Evolutionary conservation across 2,113 vertebrate genomes (phyloP), one percentile per base, ranked within the genome.

Genomic region (Mesitornis unicolor): DNA sequence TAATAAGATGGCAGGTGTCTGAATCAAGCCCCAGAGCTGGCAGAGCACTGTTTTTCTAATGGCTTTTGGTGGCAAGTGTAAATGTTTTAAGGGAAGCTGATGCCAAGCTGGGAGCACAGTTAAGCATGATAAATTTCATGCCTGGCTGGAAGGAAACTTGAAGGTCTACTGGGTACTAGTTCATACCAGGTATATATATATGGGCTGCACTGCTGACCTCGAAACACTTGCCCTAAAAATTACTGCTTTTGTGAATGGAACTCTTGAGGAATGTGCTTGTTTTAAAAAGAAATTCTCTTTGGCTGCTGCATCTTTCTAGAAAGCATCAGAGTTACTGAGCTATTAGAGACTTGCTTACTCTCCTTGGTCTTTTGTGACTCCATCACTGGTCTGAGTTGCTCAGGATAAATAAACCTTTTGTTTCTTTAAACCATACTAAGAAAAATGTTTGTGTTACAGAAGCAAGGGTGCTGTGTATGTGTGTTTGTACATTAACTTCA

Each of bases 21-120:
- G 97, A 97, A 98, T 97, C 92, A 87, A 98, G 96, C 98, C 98
- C 97, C 95, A 87, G 98, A 98, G 97, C 94, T 97, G 88, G 87
- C 77, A 95, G 95, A 98, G 90, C 95, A 92, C 94, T 82, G 90
- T 91, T 97, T 97, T 93, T 77, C 85, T 98, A 98, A 98, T 98
- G 97, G 98, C 98, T 98, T 98, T 98, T 98, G 97, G 97, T 97
- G 97, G 97, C 93, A 71, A 97, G 95, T 97, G 97, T 97, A 98
- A 98, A 98, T 97, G 97, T 98, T 98, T 98, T 97, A 95, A 96
- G 96, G 87, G 91, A 96, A 96, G 92, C 86, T 50, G 78, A 95
- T 96, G 81, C 91, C 97, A 95, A 93, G 88, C 51, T 89, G 85
- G 84, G 65, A 89, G 53, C 59, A 92, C 40, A 56, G 94, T 87